A percentile compares a stretch with the other conserved stretches of the same genome.
Evolutionary conservation across 2,113 vertebrate genomes (phyloP).

Genomic region (Callorhinus ursinus): DNA sequence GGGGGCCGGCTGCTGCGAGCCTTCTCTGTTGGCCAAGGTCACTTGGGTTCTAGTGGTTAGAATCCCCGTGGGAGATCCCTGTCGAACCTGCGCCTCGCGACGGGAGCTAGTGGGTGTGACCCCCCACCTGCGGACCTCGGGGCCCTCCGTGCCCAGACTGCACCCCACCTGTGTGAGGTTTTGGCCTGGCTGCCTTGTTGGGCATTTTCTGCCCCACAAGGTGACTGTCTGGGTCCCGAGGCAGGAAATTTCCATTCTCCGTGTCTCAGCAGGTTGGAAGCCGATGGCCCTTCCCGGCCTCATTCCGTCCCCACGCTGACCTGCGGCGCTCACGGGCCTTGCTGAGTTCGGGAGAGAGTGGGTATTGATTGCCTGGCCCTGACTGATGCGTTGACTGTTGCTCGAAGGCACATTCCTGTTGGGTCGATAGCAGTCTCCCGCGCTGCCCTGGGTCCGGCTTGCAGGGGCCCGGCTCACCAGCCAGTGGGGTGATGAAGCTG

Average conservation of each 20-base stretch:
- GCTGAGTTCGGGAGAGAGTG: constrained; percentile 70
- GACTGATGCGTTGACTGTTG: constrained; percentile 76
- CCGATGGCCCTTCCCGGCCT: constrained; percentile 6
- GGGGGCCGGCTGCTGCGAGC: neutral
- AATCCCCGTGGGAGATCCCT: neutral
- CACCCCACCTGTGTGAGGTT: accelerated
- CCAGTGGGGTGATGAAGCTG: constrained; percentile 71
- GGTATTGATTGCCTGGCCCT: constrained; percentile 78
- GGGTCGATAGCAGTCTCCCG: constrained; percentile 59
- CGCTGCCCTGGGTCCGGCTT: constrained; percentile 46
- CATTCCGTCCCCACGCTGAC: constrained; percentile 50
- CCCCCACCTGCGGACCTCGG: neutral
- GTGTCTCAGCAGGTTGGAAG: constrained; percentile 24
- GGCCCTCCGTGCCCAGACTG: accelerated
- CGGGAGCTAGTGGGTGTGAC: accelerated
- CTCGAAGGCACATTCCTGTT: constrained; percentile 44
- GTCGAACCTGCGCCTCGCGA: accelerated
- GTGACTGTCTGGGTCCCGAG: neutral
- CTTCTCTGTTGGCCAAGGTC: neutral
- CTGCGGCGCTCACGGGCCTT: neutral
- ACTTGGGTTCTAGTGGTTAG: neutral
- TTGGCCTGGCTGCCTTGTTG: neutral
- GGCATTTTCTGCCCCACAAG: constrained; percentile 57
- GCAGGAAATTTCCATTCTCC: constrained; percentile 71
- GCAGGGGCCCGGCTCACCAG: constrained; percentile 63